A percentile compares a stretch with the other conserved stretches of the same genome.
Conservation (phyloP, 35 echinoderm and acorn worm genomes). For the Acanthaster planci region DNA sequence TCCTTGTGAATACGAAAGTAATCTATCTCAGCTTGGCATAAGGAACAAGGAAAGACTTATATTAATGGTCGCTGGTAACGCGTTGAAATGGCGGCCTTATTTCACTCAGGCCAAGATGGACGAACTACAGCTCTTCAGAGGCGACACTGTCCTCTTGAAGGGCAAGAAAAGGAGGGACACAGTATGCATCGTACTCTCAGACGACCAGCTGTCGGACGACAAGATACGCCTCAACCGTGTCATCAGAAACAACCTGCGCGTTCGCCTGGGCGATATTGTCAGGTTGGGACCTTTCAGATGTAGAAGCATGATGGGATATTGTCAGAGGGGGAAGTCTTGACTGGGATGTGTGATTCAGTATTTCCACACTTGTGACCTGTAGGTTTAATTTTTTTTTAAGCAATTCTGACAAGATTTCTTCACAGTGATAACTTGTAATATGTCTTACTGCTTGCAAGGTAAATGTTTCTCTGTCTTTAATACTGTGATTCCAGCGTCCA, state of each 20-base stretch:
- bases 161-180: conserved; percentile 96
- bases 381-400: too few relatives aligned
- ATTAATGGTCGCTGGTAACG: too few relatives aligned
- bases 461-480: background rate
- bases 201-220: conserved; percentile 78
- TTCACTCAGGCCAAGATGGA: conserved; percentile 93
- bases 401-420: too few relatives aligned
- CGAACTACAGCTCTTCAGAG: conserved; percentile 95
- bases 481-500: conserved; percentile 67
- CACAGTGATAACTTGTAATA: too few relatives aligned
- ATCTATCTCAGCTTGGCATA: too few relatives aligned
- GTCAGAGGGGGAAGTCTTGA: too few relatives aligned
- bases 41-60: too few relatives aligned
- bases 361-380: too few relatives aligned
- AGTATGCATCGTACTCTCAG: conserved; percentile 96
- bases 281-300: conserved; percentile 36
- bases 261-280: conserved; percentile 93
- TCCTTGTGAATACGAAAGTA: too few relatives aligned
- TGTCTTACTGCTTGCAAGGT: too few relatives aligned
- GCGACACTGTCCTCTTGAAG: conserved; percentile 96
- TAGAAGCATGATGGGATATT: too few relatives aligned
- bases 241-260: conserved; percentile 84
- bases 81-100: background rate
- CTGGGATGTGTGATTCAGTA: too few relatives aligned
- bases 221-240: conserved; percentile 94